Evolutionary conservation across 2,888 invertebrate species (phyloP).

Genomic region (Campoplex nolae): DNA sequence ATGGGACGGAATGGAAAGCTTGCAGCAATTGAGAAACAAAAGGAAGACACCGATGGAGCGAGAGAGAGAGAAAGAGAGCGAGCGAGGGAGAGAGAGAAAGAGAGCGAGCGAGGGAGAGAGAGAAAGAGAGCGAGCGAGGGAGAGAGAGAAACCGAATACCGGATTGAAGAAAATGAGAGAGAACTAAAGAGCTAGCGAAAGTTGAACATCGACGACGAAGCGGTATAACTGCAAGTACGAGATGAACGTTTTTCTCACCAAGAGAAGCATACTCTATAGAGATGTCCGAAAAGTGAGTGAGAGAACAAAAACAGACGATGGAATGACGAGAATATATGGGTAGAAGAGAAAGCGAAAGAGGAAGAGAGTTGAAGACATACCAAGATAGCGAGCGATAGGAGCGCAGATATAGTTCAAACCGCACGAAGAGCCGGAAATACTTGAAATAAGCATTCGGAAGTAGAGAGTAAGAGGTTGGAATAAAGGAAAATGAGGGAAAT

Average conservation of each 20-base stretch:
- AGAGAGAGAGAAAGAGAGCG: not conserved
- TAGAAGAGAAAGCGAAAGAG: constrained; percentile 39
- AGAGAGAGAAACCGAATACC: not conserved
- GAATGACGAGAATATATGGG: constrained; percentile 51
- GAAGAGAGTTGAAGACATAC: constrained; percentile 33
- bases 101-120: constrained; percentile 7
- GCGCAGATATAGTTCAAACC: constrained; percentile 37
- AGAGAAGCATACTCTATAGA: constrained; percentile 37
- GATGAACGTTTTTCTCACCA: constrained; percentile 34
- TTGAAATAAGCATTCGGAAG: constrained; percentile 68
- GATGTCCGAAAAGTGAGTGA: constrained; percentile 31
- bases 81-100: constrained; percentile 12
- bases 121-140: constrained; percentile 5
- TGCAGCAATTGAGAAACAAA: constrained; percentile 29
- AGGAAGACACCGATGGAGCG: constrained; percentile 15
- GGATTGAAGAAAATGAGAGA: not conserved
- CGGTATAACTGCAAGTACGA: constrained; percentile 43
- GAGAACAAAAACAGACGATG: constrained; percentile 49
- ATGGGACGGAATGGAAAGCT: constrained; percentile 57
- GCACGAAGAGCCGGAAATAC: constrained; percentile 60
- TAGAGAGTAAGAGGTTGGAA: constrained; percentile 45
- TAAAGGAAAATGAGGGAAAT: constrained; percentile 48
- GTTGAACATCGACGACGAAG: constrained; percentile 20
- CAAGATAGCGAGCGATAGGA: constrained; percentile 30
- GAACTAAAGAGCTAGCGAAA: not conserved